Evolutionary conservation across 1,140 invertebrate genomes (phyloP).

Genomic region (Acromyrmex charruanus): DNA sequence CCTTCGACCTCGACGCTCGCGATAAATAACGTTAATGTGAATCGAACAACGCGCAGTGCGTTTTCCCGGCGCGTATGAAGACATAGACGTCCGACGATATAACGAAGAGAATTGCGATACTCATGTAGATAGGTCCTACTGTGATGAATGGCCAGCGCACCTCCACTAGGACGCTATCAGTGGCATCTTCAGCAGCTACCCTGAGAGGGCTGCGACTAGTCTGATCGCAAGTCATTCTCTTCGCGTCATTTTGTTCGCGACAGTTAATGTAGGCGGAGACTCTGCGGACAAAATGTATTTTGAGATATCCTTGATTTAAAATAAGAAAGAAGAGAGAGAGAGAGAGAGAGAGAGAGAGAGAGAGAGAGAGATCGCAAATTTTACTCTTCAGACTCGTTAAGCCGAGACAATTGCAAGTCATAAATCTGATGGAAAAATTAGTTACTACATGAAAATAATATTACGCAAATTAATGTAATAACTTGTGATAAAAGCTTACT

Average conservation of each 20-base stretch:
- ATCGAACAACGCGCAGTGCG: background rate
- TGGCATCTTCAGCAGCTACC: constrained; percentile 72
- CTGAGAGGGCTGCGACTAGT: background rate
- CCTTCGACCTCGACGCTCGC: constrained; percentile 2
- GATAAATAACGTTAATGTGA: constrained; percentile 51
- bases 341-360: too few relatives aligned
- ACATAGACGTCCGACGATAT: constrained; percentile 70
- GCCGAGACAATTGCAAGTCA: constrained; percentile 12
- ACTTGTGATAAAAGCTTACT: background rate
- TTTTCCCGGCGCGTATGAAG: constrained; percentile 60
- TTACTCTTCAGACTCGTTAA: background rate
- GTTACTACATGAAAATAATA: background rate
- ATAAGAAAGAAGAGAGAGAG: background rate
- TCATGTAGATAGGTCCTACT: constrained; percentile 71
- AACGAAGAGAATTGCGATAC: constrained; percentile 75
- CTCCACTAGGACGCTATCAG: constrained; percentile 72
- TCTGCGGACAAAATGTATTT: constrained; percentile 15
- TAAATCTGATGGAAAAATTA: background rate
- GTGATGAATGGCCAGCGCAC: constrained; percentile 76
- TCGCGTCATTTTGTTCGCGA: constrained; percentile 9
- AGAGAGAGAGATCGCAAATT: background rate
- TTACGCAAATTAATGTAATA: constrained; percentile 9
- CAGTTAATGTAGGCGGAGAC: constrained; percentile 1
- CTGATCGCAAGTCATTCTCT: constrained; percentile 75
- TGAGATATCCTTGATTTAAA: background rate